Percentiles rank a stretch among this genome's conserved stretches.
Conservation (phyloP, 2,797 vertebrate species). For the Lagocephalus sceleratus region DNA sequence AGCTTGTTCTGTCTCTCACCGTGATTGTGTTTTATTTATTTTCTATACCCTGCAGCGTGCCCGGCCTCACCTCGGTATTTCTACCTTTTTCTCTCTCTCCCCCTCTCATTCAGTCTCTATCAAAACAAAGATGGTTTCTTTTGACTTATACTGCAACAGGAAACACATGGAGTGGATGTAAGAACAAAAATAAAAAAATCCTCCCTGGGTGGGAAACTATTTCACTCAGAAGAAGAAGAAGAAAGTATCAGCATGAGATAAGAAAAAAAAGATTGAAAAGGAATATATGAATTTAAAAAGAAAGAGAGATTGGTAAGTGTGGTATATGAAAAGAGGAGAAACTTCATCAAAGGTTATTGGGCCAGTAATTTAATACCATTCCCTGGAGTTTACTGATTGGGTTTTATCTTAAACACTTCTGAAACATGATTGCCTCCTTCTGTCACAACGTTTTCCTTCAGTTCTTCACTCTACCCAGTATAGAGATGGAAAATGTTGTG, state of each 20-base stretch:
- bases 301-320: constrained; percentile 64
- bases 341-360: constrained; percentile 58
- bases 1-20: constrained; percentile 1
- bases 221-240: constrained; percentile 44
- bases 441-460: constrained; percentile 36
- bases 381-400: constrained; percentile 45
- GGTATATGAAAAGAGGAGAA: constrained; percentile 34
- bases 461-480: constrained; percentile 37
- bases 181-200: constrained; percentile 56
- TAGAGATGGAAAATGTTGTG: constrained; percentile 22
- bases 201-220: constrained; percentile 48
- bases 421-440: constrained; percentile 38
- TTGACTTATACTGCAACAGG: constrained; percentile 49
- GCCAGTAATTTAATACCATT: constrained; percentile 58
- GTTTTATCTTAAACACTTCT: constrained; percentile 45
- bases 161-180: constrained; percentile 8
- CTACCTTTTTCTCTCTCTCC: constrained; percentile 3
- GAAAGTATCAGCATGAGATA: constrained; percentile 60
- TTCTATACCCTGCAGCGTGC: constrained; percentile 14
- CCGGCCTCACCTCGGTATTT: background rate
- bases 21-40: constrained; percentile 28
- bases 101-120: too few relatives aligned
- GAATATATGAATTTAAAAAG: constrained; percentile 66
- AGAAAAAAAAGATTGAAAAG: constrained; percentile 72
- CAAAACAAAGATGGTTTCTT: constrained; percentile 19